Evolutionary conservation across 2,888 invertebrate species (phyloP), one percentile per base, ranked within the genome.

Genomic region (Pyrgus malvae): DNA sequence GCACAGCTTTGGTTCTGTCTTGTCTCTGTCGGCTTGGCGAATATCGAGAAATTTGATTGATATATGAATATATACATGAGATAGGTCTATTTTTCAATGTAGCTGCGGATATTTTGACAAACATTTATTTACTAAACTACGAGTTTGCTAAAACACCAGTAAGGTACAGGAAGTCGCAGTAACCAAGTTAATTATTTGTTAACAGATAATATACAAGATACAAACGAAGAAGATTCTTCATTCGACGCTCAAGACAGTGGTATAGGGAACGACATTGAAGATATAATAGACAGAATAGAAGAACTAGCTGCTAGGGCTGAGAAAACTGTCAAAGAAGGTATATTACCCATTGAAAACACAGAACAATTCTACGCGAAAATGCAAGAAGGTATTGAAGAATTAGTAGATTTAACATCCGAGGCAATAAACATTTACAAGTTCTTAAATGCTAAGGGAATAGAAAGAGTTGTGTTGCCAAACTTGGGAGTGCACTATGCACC

Each of bases 361-460:
- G 64, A 73, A 3, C 33, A 57, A 1, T 49, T 70, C 0, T 72
- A 74, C 49, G 57, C 68, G 0, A 65, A 70, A 16, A 75, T 82
- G 59, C 59, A 67, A 4, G 44, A 57, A 1, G 56, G 61, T 0
- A 7, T 83, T 1, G 66, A 70, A 19, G 66, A 74, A 3, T 58
- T 87, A 2, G 67, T 63, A 1, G 64, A 73, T 9, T 57, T 68
- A 3, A 55, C 81, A 0, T 69, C 66, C 48, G 62, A 72, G n/a
- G 59, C 68, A 0, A 65, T 64, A 2, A 70, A 78, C 14, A 73
- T 76, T 0, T 69, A 76, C 33, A 68, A 64, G 44, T 83, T 87
- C 49, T 48, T 85, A 0, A 76, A 75, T 60, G 70, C 66, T 0
- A 78, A 78, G 45, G 86, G 86, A 0, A 57, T 85, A 1, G 68